Evolutionary conservation across 1,140 invertebrate species (phyloP), one percentile per base, ranked within the genome.

Genomic region (Platorchestia sp.): DNA sequence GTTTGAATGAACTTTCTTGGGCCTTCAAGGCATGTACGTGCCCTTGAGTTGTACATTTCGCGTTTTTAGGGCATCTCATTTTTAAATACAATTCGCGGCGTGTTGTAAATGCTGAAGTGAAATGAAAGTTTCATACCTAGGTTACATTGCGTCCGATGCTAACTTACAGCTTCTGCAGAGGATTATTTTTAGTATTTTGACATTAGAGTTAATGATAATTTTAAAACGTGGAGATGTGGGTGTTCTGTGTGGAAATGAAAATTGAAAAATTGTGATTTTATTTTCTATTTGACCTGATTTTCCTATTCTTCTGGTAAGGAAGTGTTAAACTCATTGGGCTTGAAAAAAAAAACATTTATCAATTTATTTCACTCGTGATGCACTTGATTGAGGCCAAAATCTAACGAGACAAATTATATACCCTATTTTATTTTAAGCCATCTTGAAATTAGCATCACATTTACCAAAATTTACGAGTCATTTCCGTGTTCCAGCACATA

Each of bases 1-100:
- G 5, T 89, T 89, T 89, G 87, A 89, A 89, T 75, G 59, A 75
- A 75, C 59, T 75, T 75, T 75, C 59, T 75, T 75, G 27, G 59
- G 59, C 59, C 59, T 75, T 75, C 14, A 75, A 75, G 59, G 14
- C 27, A 36, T n/a, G n/a, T n/a, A n/a, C 27, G 59, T 36, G 59
- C 59, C 59, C 59, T 75, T 75, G 59, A 75, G 59, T 75, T 75
- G 59, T 14, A 22, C 59, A 10, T 22, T 51, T 51, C 47, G 19
- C 19, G 19, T 14, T 75, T 75, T 36, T 75, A 3, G 27, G 3
- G 14, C 1, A 22, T 75, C 36, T 22, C 27, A 36, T 3, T 27
- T 75, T 75, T 75, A 75, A 75, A 22, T 75, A 75, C 27, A 75
- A 75, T 75, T 36, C 10, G 59, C 14, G 14, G 27, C 36, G 59